These are phyloP conservation scores for Acanthosepion lycidas DNA, from an alignment of 2,888 invertebrate genomes.

Conservation along the genomic window DNA sequence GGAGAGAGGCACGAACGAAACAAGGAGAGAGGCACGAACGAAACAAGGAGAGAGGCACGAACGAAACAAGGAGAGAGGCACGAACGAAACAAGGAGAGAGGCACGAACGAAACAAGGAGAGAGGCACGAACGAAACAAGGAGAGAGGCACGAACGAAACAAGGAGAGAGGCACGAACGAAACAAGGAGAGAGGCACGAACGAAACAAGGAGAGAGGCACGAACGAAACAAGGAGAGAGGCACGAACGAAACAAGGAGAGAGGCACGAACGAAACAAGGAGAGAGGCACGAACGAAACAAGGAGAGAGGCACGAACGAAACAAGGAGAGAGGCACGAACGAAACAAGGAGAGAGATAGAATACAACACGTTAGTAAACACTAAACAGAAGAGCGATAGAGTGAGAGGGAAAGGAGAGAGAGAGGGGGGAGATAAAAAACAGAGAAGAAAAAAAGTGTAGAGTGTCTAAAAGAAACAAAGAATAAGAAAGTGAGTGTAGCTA, in stretches of 20 bases:
- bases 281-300: accelerated
- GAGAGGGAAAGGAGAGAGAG: neutral
- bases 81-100: too few relatives aligned
- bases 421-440: neutral
- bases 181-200: neutral
- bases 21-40: neutral
- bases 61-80: too few relatives aligned
- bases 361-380: neutral
- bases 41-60: neutral
- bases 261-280: neutral
- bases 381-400: neutral
- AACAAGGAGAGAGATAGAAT: too few relatives aligned
- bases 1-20: neutral
- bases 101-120: too few relatives aligned
- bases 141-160: neutral
- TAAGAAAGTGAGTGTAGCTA: neutral
- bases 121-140: too few relatives aligned
- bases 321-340: neutral
- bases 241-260: neutral
- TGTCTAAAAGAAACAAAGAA: neutral
- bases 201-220: neutral
- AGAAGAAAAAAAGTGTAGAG: neutral
- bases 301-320: neutral
- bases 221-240: neutral
- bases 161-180: neutral